Evolutionary conservation across 2,113 vertebrate genomes (phyloP).

Genomic region (Ictidomys tridecemlineatus): DNA sequence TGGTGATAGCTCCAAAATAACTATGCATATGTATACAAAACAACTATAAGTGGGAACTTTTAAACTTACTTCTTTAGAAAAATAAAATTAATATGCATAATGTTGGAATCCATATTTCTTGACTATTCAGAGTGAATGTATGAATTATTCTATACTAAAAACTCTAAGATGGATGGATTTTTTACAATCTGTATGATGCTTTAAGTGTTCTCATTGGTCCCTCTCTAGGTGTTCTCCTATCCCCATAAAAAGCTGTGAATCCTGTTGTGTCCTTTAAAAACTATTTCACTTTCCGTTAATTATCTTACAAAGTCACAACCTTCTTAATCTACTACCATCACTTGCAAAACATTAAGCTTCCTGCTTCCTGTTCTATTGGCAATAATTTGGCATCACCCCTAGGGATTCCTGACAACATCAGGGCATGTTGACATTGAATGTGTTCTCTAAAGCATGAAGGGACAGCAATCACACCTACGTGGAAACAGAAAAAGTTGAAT

Average conservation of each 20-base stretch:
- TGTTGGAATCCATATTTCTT: not conserved
- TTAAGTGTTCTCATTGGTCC: slow-evolving; percentile 8
- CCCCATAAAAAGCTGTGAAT: slow-evolving; percentile 5
- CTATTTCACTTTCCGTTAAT: not conserved
- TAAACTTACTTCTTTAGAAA: not conserved
- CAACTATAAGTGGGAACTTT: not conserved
- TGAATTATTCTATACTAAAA: slow-evolving; percentile 31
- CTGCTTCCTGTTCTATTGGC: not conserved
- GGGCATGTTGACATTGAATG: not conserved
- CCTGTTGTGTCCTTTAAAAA: not conserved
- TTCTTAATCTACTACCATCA: slow-evolving; percentile 17
- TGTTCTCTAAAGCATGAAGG: not conserved
- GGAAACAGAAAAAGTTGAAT: not conserved
- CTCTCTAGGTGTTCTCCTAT: not conserved
- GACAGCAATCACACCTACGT: not conserved
- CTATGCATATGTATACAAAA: not conserved
- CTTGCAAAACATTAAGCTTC: not conserved
- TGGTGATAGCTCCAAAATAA: not conserved
- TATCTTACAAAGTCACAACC: not conserved
- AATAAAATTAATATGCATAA: not conserved
- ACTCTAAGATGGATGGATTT: slow-evolving; percentile 36
- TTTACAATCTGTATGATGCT: slow-evolving; percentile 7
- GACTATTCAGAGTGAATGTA: not conserved
- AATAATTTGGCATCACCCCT: not conserved
- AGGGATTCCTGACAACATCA: not conserved